phyloP scores from a whole-genome alignment of 1,140 invertebrate genomes.

The Bombus waltoni region DNA sequence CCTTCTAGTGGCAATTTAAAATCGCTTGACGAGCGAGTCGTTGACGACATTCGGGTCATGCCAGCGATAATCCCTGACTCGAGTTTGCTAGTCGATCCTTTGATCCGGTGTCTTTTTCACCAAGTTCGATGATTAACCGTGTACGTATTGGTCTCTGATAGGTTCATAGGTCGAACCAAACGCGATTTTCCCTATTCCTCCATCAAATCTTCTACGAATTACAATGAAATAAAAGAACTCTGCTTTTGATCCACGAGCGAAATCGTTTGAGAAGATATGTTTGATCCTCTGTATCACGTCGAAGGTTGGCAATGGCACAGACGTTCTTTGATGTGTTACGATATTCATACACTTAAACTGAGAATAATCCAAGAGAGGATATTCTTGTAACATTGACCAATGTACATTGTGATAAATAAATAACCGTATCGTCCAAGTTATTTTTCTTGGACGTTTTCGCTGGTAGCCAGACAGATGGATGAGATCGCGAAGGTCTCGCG shows the following conservation, averaged over 20 bases:
- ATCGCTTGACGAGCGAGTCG: conserved; percentile 65
- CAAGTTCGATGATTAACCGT: neutral
- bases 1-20: conserved; percentile 64
- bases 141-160: neutral
- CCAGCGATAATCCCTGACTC: conserved; percentile 5
- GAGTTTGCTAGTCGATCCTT: conserved; percentile 24
- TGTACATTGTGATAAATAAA: neutral
- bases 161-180: no score
- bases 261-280: neutral
- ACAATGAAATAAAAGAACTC: neutral
- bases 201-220: no score
- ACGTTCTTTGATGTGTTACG: neutral
- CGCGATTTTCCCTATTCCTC: no score
- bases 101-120: conserved; percentile 28
- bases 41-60: conserved; percentile 48
- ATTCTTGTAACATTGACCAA: neutral
- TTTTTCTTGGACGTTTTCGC: neutral
- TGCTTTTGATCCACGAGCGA: neutral
- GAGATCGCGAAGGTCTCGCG: neutral
- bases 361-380: neutral
- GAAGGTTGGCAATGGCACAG: neutral
- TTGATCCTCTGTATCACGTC: neutral
- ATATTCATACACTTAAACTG: neutral
- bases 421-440: neutral
- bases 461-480: neutral